Base-by-base conservation (phyloP, 2,797 vertebrate species). In the Molossus alvarezi region DNA sequence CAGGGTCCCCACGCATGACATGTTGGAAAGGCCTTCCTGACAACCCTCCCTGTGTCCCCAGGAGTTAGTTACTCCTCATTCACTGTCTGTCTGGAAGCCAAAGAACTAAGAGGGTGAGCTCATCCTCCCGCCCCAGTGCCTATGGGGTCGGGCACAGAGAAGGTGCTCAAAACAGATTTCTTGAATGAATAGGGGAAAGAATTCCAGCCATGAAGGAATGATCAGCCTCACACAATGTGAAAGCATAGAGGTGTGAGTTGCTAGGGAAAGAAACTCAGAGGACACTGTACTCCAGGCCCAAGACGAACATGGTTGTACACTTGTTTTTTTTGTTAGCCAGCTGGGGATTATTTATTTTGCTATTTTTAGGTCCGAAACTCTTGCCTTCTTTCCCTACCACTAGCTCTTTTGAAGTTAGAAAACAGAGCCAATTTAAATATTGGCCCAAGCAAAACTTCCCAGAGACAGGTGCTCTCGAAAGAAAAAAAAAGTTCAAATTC, bases 321-420 rank as follows among this genome's bases (percentile, higher is more conserved):
- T 87, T 96, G 11, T 77, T 0, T 12, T 89, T 89, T 76, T 81
- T n/a, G 51, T 88, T 88, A 94, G 67, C 57, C 92, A 94, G 64
- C 62, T 90, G 69, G n/a, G 69, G 67, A 57, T 75, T 77, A 64
- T 94, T 96, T 80, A 51, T 94, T 94, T 86, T 94, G 77, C 92
- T 97, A 97, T 97, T 97, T 97, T 97, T 97, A 96, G 75, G 62
- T 90, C 86, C n/a, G 83, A 88, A 97, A 96, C 69, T 80, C 94
- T 87, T 93, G 85, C 41, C 48, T 92, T 93, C 84, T 81, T 69
- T 97, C 76, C 51, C 71, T 95, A 92, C 77, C 9, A 20, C 72
- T 76, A 92, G 76, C 83, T 94, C 71, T 88, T 98, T 92, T 95
- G 51, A 94, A 96, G 33, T 89, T 75, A 55, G 71, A 94, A 88